Base-by-base conservation (phyloP, 1,140 invertebrate species). In the Ganaspis sp. region DNA sequence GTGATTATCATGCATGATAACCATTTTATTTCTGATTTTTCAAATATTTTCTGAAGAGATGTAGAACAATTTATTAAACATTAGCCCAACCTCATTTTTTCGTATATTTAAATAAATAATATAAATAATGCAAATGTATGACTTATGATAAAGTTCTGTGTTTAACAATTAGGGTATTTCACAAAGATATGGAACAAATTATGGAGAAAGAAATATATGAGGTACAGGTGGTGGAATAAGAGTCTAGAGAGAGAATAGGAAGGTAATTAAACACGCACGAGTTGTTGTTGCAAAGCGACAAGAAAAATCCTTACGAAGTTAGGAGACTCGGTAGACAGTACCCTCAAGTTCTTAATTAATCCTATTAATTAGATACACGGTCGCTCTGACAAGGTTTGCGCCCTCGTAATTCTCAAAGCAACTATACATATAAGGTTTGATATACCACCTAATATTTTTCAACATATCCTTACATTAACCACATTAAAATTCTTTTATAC, bases 311-410 rank as follows among this genome's bases (percentile, higher is more conserved):
- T 58, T 70, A 53, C 38, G n/a, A 74, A 83, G 82, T 79, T 77
- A 77, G 38, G 49, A 34, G 54, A 75, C 64, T 69, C 58, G 69
- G 38, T 75, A 19, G 69, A 34, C 69, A 69, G 64, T 40, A 23
- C 72, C 45, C 74, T 49, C 78, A 85, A 85, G 79, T 85, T 85
- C 83, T 84, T 85, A 85, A 85, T 85, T 85, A 85, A 84, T 84
- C 84, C 80, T 84, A 85, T 85, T 85, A 85, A 85, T 85, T 85
- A 85, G 81, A 83, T 82, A 76, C 78, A 81, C 75, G 64, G 83
- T 83, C 80, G 79, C 74, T 29, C 76, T 81, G 79, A 81, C 82
- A 77, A 75, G 76, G 53, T 64, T 34, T 64, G 58, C 58, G 23
- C 58, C 23, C 58, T n/a, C 73, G 38, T 34, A 69, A 45, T 21